Evolutionary conservation across 2,888 invertebrate genomes (phyloP).

Genomic region (Desoria tigrina): DNA sequence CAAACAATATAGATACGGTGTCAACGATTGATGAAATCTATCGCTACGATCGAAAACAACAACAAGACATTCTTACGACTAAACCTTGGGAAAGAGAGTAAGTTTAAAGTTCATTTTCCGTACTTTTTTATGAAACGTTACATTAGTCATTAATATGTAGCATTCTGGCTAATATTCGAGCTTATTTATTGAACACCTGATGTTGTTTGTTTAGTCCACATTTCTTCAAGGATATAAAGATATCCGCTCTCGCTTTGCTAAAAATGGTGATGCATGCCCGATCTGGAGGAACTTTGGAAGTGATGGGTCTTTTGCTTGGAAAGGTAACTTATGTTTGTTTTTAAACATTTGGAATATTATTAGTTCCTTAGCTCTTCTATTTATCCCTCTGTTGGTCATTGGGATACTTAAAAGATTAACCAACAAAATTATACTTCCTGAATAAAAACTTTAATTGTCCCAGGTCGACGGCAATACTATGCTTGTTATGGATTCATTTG

Average conservation of each 20-base stretch:
- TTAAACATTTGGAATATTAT: too few species aligned
- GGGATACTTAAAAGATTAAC: too few species aligned
- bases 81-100: conserved; percentile 99
- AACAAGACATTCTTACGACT: conserved; percentile 92
- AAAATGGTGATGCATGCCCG: conserved; percentile 99
- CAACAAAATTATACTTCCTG: too few species aligned
- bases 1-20: conserved; percentile 84
- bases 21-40: conserved; percentile 91
- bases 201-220: conserved; percentile 75
- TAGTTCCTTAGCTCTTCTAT: too few species aligned
- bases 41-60: conserved; percentile 90
- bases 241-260: conserved; percentile 91
- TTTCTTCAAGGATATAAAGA: conserved; percentile 97
- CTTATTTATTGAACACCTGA: too few species aligned
- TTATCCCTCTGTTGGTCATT: too few species aligned
- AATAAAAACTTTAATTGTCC: too few species aligned
- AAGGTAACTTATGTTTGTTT: conserved; percentile 69
- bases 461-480: conserved; percentile 89
- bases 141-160: background rate
- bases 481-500: conserved; percentile 99
- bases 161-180: too few species aligned
- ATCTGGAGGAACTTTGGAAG: conserved; percentile 91
- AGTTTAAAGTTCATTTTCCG: conserved; percentile 53
- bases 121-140: conserved; percentile 3
- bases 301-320: conserved; percentile 91